Conservation (phyloP, 2,797 vertebrate species). For the Kryptopterus vitreolus region DNA sequence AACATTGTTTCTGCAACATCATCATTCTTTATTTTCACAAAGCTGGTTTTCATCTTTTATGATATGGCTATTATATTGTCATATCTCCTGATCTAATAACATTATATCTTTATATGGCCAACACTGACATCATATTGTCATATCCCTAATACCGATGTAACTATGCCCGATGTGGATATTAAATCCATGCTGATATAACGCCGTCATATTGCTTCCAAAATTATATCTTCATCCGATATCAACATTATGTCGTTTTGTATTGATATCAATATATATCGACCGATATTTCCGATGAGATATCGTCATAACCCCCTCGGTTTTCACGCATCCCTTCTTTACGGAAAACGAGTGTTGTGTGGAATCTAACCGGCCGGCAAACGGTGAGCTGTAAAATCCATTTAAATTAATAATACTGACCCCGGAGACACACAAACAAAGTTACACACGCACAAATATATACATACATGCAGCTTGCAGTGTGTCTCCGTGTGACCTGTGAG, state of each 20-base stretch:
- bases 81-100: no score
- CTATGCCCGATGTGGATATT: no score
- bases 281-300: neutral
- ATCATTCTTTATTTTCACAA: neutral
- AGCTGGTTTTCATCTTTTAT: no score
- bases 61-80: neutral
- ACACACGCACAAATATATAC: neutral
- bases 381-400: constrained; percentile 50
- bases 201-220: neutral
- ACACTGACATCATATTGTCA: no score
- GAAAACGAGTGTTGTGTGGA: constrained; percentile 13
- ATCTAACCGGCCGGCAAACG: constrained; percentile 35
- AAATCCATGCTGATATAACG: neutral
- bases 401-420: constrained; percentile 56
- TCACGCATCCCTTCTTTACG: constrained; percentile 14
- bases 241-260: neutral
- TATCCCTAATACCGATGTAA: no score
- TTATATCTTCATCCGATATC: neutral
- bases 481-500: constrained; percentile 52
- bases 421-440: constrained; percentile 17
- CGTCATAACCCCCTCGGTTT: neutral
- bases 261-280: neutral
- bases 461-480: constrained; percentile 2
- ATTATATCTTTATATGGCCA: no score
- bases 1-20: no score